phyloP scores from a whole-genome alignment of 2,113 vertebrate species.

The Candoia aspera region DNA sequence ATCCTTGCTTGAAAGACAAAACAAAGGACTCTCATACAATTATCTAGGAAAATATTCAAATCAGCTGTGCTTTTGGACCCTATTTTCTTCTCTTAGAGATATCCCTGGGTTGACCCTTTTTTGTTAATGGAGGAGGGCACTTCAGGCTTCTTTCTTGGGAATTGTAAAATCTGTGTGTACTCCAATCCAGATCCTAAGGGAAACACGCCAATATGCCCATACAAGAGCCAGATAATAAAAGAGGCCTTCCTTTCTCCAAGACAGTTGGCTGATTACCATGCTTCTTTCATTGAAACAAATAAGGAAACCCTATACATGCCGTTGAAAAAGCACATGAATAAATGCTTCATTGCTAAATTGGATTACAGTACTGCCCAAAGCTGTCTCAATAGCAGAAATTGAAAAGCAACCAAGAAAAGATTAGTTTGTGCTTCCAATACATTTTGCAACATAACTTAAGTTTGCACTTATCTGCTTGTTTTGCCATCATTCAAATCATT shows the following conservation, averaged over 20 bases:
- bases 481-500: neutral
- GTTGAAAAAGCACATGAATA: neutral
- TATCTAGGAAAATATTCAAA: neutral
- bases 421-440: neutral
- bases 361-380: neutral
- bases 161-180: neutral
- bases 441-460: neutral
- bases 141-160: neutral
- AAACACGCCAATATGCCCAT: neutral
- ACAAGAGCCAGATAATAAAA: neutral
- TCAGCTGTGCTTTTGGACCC: neutral
- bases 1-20: neutral
- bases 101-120: neutral
- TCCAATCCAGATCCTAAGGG: neutral
- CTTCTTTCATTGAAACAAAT: neutral
- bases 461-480: neutral
- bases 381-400: neutral
- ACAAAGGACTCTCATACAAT: neutral
- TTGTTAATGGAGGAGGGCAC: neutral
- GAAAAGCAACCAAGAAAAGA: neutral
- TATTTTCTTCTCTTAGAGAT: neutral
- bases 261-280: neutral
- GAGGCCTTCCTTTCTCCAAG: neutral
- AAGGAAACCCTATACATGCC: neutral
- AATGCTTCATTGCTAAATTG: neutral